Conservation (phyloP, 1,140 invertebrate species). For the Drosophila auraria region DNA sequence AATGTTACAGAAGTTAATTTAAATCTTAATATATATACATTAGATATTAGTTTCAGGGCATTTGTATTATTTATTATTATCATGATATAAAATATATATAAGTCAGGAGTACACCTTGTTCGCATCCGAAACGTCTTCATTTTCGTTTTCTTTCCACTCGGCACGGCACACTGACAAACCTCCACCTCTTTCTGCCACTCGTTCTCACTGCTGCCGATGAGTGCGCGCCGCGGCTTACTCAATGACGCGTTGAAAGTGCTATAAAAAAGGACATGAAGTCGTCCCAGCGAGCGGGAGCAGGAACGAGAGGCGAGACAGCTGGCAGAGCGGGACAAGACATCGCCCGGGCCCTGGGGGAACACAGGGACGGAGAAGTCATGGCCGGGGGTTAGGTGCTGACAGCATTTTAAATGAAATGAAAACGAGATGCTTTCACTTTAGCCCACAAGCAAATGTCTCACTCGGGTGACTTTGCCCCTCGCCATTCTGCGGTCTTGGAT, state of each 20-base stretch:
- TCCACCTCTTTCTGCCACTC: slow-evolving; percentile 31
- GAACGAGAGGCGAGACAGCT: slow-evolving; percentile 2
- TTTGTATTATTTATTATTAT: neutral
- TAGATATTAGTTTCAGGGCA: neutral
- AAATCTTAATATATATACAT: neutral
- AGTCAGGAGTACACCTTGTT: slow-evolving; percentile 5
- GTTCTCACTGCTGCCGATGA: slow-evolving; percentile 60
- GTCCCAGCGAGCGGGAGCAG: slow-evolving; percentile 14
- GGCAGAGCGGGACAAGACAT: slow-evolving; percentile 24
- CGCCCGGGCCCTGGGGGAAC: neutral
- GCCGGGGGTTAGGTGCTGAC: slow-evolving; percentile 73
- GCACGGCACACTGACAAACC: slow-evolving; percentile 26
- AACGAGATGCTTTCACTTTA: slow-evolving; percentile 79
- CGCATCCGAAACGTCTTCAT: slow-evolving; percentile 66
- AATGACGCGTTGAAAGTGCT: slow-evolving; percentile 83
- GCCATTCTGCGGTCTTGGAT: slow-evolving; percentile 23
- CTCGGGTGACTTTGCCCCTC: slow-evolving; percentile 28
- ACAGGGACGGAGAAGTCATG: slow-evolving; percentile 20
- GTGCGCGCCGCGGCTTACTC: slow-evolving; percentile 76
- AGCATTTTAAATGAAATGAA: slow-evolving; percentile 83
- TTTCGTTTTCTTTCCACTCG: slow-evolving; percentile 61
- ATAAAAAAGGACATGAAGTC: slow-evolving; percentile 82
- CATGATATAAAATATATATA: too few species aligned
- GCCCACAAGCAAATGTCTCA: slow-evolving; percentile 43
- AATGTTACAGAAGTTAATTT: neutral